Evolutionary conservation across 2,113 vertebrate genomes (phyloP).

Genomic region (Anhinga rufa): DNA sequence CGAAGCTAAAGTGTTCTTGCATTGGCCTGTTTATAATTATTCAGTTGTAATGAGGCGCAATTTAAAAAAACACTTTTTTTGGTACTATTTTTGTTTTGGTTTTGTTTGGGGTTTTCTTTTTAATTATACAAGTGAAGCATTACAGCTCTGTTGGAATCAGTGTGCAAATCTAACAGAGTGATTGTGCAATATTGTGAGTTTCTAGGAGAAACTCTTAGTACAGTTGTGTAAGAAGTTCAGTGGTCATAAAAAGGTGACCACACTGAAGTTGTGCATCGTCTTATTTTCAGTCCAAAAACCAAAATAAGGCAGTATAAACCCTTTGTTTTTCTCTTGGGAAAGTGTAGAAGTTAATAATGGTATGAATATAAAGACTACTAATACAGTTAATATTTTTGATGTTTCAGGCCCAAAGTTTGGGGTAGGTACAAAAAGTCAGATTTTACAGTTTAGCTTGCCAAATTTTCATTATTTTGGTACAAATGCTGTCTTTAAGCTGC

Average conservation of each 20-base stretch:
- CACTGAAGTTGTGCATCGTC: not conserved
- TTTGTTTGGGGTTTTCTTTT: not conserved
- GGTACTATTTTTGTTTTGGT: not conserved
- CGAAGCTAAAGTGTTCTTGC: not conserved
- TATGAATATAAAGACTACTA: not conserved
- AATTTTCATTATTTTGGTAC: not conserved
- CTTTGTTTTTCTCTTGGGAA: not conserved
- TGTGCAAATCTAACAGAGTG: not conserved
- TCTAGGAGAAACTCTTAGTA: conserved; percentile 9
- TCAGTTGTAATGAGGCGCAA: not conserved
- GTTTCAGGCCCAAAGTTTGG: not conserved
- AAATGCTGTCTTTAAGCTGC: not conserved
- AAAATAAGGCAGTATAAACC: not conserved
- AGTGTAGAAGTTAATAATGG: not conserved
- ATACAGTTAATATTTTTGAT: not conserved
- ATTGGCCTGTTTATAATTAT: conserved; percentile 10
- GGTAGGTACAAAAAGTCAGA: not conserved
- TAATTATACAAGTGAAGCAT: not conserved
- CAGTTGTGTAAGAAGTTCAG: not conserved
- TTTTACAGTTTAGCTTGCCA: conserved; percentile 27
- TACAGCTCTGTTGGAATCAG: conserved; percentile 6
- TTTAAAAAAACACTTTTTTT: not conserved
- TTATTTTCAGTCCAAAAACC: not conserved
- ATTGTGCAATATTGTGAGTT: conserved; percentile 9
- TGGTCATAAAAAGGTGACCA: not conserved